These are phyloP conservation scores for Dioctria linearis DNA, from an alignment of 2,888 invertebrate species.

Conservation along the genomic window DNA sequence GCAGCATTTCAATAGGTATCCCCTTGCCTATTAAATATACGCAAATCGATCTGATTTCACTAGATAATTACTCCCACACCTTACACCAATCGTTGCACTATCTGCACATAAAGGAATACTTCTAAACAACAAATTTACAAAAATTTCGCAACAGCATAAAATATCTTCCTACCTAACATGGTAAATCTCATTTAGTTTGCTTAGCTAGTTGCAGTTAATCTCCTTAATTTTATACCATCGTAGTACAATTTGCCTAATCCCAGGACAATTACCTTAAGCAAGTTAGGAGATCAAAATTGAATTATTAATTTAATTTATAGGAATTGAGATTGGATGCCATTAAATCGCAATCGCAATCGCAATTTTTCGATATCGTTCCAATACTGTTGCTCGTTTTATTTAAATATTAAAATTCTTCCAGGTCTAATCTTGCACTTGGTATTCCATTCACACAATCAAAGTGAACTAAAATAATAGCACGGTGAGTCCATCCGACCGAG, in stretches of 20 bases:
- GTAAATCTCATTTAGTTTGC: too few relatives aligned
- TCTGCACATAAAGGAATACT: too few relatives aligned
- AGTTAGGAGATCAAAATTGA: not conserved
- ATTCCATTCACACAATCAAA: conserved; percentile 57
- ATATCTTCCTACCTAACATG: too few relatives aligned
- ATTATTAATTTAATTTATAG: conserved; percentile 61
- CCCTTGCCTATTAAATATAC: too few relatives aligned
- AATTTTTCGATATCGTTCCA: conserved; percentile 60
- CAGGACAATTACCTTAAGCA: conserved; percentile 27
- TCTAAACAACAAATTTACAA: too few relatives aligned
- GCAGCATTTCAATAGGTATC: too few relatives aligned
- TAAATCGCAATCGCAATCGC: conserved; percentile 63
- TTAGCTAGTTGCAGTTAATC: too few relatives aligned
- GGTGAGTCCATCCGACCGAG: conserved; percentile 42
- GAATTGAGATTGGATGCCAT: conserved; percentile 62
- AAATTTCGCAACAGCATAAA: too few relatives aligned
- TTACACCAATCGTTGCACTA: too few relatives aligned
- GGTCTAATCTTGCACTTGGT: conserved; percentile 42
- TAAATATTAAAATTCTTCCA: conserved; percentile 57
- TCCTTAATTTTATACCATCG: too few relatives aligned
- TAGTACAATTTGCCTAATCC: not conserved
- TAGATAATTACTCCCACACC: too few relatives aligned
- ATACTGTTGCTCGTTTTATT: conserved; percentile 43
- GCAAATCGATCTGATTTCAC: too few relatives aligned
- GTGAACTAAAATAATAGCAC: conserved; percentile 58